phyloP scores from a whole-genome alignment of 2,113 vertebrate genomes.

The Apistogramma diplotaenia region DNA sequence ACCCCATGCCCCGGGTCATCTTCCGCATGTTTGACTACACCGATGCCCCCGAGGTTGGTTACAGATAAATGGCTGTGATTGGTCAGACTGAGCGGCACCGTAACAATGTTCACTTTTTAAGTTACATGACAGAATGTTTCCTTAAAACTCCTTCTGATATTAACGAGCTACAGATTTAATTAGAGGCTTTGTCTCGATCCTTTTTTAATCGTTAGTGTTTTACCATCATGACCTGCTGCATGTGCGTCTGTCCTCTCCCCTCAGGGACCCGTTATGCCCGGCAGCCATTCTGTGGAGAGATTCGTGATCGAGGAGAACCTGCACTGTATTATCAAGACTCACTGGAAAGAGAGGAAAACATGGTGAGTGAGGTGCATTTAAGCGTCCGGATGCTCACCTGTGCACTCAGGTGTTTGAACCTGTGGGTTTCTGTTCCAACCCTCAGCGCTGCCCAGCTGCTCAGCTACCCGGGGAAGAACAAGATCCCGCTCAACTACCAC shows the following conservation, averaged over 20 bases:
- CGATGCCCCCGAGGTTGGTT: constrained; percentile 87
- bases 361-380: constrained; percentile 76
- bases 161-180: neutral
- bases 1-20: constrained; percentile 90
- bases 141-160: neutral
- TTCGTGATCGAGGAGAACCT: constrained; percentile 98
- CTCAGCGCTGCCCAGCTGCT: constrained; percentile 92
- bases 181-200: neutral
- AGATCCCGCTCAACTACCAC: constrained; percentile 98
- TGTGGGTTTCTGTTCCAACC: neutral
- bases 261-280: constrained; percentile 98
- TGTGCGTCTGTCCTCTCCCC: neutral
- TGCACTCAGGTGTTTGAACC: neutral
- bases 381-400: neutral
- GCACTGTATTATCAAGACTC: constrained; percentile 94
- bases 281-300: constrained; percentile 95
- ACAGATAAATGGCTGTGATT: neutral
- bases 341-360: constrained; percentile 96
- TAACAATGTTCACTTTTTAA: too few species aligned
- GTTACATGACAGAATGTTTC: too few species aligned
- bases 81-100: neutral
- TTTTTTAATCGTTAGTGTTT: neutral
- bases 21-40: constrained; percentile 99
- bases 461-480: constrained; percentile 96
- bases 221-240: neutral